phyloP scores from a whole-genome alignment of 2,113 vertebrate genomes.

The Ochotona curzoniae region DNA sequence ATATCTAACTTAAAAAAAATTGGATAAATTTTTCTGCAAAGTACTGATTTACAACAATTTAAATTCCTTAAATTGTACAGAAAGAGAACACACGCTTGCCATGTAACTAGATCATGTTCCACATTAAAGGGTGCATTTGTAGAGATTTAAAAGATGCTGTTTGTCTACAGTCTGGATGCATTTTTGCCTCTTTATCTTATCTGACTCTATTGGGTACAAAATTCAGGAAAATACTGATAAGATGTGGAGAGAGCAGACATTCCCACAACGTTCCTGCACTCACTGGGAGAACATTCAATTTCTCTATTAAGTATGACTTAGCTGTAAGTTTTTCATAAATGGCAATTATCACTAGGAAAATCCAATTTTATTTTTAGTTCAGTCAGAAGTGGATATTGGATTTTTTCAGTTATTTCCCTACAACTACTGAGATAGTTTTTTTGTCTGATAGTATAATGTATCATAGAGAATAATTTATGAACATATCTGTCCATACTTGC shows the following conservation, averaged over 20 bases:
- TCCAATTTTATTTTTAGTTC: not conserved
- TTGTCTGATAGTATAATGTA: no score
- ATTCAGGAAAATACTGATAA: not conserved
- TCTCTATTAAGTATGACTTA: not conserved
- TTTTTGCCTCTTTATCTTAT: not conserved
- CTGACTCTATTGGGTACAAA: not conserved
- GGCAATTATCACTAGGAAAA: not conserved
- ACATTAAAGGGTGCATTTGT: not conserved
- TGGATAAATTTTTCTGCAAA: constrained; percentile 28
- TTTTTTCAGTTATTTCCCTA: not conserved
- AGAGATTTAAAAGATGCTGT: not conserved
- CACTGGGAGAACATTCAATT: not conserved
- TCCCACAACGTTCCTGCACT: not conserved
- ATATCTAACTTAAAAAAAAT: not conserved
- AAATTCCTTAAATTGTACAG: not conserved
- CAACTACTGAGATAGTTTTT: no score
- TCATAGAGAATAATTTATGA: no score
- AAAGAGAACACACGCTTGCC: not conserved
- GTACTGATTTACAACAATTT: not conserved
- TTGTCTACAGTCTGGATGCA: not conserved
- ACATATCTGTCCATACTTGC: no score
- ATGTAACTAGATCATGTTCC: not conserved
- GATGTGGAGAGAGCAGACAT: not conserved
- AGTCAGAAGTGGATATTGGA: not conserved
- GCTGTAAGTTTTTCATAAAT: not conserved